Base-by-base conservation (phyloP, 2,113 vertebrate species). In the Oncorhynchus keta region DNA sequence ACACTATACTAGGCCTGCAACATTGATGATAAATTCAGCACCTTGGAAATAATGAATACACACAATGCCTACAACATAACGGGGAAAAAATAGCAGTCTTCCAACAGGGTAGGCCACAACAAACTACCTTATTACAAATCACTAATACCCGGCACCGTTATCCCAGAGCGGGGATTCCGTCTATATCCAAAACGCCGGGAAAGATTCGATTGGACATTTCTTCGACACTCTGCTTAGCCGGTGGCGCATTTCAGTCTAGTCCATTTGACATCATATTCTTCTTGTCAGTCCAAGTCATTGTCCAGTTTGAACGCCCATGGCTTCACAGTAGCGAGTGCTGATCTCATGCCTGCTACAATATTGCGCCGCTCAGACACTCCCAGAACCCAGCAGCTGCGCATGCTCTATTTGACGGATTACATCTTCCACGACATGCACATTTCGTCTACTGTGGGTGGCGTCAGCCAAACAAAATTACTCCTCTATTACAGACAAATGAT, bases 301-400 rank as follows among this genome's bases (percentile, higher is more conserved):
- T 90, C 84, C 88, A 75, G 72, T 64, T 82, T 83, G 30, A 81
- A 87, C 79, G 39, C 39, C 39, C 9, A 45, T 45, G 39, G 9
- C 39, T 45, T 11, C 39, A 45, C 39, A 45, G 39, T 45, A 69
- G 70, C 77, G 80, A 78, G 74, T 75, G 68, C 78, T 61, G 74
- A 64, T 73, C 76, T 68, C 78, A 77, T 80, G 72, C 81, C 84
- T 67, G 77, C 66, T 78, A 79, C 80, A 78, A 74, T 76, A 74
- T 76, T n/a, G n/a, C 4, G 45, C 75, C 48, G 81, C 86, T 79
- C 87, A 84, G 91, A 92, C 93, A 92, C 92, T 90, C 93, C 93
- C 91, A 88, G 86, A 84, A 6, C 32, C 3, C 9, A 16, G 2
- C 35, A 45, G 79, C 65, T 81, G 91, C 93, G 93, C 93, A 92